Conservation (phyloP, 2,113 vertebrate genomes). For the Pachyramphus minor region DNA sequence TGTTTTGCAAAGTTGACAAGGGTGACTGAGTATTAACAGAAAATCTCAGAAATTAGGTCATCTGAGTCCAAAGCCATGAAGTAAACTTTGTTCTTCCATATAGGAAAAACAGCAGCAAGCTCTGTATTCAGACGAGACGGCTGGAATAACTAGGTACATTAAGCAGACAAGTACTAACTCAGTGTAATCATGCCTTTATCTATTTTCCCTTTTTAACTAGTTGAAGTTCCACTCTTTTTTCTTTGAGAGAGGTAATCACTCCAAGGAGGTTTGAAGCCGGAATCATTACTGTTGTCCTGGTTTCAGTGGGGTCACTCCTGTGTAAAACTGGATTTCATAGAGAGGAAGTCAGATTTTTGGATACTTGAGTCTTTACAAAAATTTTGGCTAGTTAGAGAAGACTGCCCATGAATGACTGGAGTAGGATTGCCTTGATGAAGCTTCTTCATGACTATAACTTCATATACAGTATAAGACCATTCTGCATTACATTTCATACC, state of each 20-base stretch:
- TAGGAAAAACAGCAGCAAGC: neutral
- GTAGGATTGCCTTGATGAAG: neutral
- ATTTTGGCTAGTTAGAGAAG: neutral
- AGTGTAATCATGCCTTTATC: neutral
- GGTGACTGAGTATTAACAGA: neutral
- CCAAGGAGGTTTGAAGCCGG: neutral
- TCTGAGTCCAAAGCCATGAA: neutral
- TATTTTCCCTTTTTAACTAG: neutral
- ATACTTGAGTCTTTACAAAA: neutral
- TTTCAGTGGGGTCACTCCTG: neutral
- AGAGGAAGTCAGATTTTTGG: neutral
- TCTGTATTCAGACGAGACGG: neutral
- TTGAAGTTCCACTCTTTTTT: neutral
- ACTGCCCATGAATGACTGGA: neutral
- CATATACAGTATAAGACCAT: neutral
- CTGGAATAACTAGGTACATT: neutral
- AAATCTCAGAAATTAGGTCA: neutral
- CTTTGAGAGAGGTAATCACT: neutral
- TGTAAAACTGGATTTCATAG: neutral
- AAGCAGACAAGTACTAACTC: neutral
- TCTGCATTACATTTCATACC: neutral
- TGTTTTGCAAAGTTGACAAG: neutral
- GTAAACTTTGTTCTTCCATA: neutral
- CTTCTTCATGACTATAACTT: neutral
- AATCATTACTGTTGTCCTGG: neutral